A percentile compares a stretch with the other conserved stretches of the same genome.
These are phyloP conservation scores for Crax fasciolata DNA, from an alignment of 2,797 vertebrate genomes.

Conservation along the genomic window DNA sequence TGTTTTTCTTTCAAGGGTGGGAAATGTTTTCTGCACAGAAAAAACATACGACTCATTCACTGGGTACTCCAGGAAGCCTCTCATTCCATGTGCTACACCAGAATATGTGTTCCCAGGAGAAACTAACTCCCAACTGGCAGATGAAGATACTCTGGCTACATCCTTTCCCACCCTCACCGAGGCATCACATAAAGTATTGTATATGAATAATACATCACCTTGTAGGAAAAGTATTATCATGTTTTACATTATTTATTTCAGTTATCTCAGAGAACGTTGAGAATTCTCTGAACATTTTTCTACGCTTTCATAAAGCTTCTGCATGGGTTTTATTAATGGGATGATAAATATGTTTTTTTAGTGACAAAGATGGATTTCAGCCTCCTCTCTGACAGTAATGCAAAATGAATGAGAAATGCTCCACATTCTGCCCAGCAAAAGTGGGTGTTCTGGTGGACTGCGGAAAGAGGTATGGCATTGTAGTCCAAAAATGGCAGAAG, in stretches of 20 bases:
- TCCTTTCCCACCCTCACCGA: background rate
- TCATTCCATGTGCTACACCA: background rate
- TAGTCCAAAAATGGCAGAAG: background rate
- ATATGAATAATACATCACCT: background rate
- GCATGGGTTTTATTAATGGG: background rate
- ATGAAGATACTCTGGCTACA: background rate
- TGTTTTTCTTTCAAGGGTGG: background rate
- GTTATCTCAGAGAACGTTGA: background rate
- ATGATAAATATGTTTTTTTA: background rate
- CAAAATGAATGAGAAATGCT: background rate
- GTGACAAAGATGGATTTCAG: background rate
- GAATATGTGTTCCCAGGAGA: background rate
- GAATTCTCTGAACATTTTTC: background rate
- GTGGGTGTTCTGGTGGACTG: background rate
- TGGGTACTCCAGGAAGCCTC: background rate
- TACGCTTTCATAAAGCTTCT: background rate
- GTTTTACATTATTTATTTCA: background rate
- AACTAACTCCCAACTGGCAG: background rate
- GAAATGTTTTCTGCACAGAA: background rate
- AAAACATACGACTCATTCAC: background rate
- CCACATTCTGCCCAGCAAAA: background rate
- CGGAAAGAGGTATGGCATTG: background rate
- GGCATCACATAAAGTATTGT: background rate
- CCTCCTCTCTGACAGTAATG: fast-evolving
- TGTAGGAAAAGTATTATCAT: background rate